These are phyloP conservation scores for Oligia fasciuncula DNA, from an alignment of 2,888 invertebrate species.

Conservation along the genomic window DNA sequence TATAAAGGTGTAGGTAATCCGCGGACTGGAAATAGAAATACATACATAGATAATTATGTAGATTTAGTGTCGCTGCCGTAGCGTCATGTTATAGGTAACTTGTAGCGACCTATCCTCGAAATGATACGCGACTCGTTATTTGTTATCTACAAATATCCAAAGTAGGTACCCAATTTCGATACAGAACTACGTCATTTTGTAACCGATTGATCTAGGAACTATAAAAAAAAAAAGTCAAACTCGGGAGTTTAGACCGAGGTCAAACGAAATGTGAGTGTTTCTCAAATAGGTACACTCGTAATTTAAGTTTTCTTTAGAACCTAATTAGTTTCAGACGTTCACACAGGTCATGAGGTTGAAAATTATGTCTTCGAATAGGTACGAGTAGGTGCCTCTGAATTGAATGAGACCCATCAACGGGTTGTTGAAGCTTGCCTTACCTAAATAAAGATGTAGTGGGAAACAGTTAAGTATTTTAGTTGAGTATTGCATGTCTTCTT, in stretches of 20 bases:
- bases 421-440: background rate
- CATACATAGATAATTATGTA: constrained; percentile 20
- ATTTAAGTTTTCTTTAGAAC: background rate
- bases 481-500: constrained; percentile 6
- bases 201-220: background rate
- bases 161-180: background rate
- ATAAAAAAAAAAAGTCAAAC: background rate
- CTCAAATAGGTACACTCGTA: background rate
- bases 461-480: constrained; percentile 6
- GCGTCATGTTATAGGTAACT: constrained; percentile 24
- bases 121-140: constrained; percentile 12
- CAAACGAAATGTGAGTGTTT: background rate
- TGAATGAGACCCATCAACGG: background rate
- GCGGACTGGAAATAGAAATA: constrained; percentile 6
- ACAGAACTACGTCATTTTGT: background rate
- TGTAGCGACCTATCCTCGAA: constrained; percentile 22
- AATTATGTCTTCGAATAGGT: background rate
- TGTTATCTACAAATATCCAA: background rate
- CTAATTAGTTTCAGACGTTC: background rate
- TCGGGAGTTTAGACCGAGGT: background rate
- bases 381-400: too few species aligned
- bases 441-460: background rate
- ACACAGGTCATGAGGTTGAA: background rate
- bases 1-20: background rate
- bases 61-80: background rate